A percentile compares a stretch with the other conserved stretches of the same genome.
Evolutionary conservation across 1,140 invertebrate genomes (phyloP).

Genomic region (Hyphantria cunea): DNA sequence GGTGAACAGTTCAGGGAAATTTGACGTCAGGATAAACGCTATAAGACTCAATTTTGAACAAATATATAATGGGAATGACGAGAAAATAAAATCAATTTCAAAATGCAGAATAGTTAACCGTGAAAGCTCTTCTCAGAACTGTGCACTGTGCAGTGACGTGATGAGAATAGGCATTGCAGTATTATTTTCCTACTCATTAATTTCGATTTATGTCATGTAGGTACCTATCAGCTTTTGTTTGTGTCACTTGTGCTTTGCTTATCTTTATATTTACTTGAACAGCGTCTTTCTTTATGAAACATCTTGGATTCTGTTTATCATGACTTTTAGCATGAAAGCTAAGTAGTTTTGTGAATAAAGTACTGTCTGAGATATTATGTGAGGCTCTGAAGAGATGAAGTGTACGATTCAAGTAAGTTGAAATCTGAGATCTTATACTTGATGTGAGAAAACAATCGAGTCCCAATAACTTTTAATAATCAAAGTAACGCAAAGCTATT

Average conservation of each 20-base stretch:
- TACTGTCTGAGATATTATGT: no score
- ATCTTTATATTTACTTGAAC: slow-evolving; percentile 14
- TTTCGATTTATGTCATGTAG: slow-evolving; percentile 35
- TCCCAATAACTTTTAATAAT: no score
- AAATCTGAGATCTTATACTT: no score
- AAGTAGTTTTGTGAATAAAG: no score
- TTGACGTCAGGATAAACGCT: slow-evolving; percentile 19
- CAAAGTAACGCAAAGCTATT: no score
- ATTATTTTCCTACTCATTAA: slow-evolving; percentile 41
- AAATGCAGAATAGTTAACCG: slow-evolving; percentile 51
- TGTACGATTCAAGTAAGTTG: no score
- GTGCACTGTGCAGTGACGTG: slow-evolving; percentile 41
- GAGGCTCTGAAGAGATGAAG: no score
- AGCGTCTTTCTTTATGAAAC: no score
- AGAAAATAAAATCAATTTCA: slow-evolving; percentile 49
- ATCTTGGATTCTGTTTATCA: no score
- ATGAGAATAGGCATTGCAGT: slow-evolving; percentile 50
- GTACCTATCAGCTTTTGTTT: slow-evolving; percentile 29
- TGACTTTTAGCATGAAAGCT: no score
- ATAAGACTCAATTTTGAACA: slow-evolving; percentile 24
- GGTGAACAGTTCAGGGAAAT: slow-evolving; percentile 20
- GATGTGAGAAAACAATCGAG: no score
- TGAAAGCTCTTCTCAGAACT: slow-evolving; percentile 70
- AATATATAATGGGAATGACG: neutral
- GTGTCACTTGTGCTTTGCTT: slow-evolving; percentile 13